Base-by-base conservation (phyloP, 2,888 invertebrate genomes). In the Tenthredo mesomela region DNA sequence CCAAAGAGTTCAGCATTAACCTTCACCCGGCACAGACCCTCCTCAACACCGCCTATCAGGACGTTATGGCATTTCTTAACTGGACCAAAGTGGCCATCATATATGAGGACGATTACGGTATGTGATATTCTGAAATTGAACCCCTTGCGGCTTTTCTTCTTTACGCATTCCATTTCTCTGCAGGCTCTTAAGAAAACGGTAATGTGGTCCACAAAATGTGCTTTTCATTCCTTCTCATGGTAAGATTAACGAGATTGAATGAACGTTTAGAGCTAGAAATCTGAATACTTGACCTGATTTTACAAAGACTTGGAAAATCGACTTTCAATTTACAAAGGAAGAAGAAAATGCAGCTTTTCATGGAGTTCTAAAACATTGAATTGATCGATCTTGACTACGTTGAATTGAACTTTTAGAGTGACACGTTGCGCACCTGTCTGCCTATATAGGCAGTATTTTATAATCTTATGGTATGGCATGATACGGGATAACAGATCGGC, bases 51-150 rank as follows among this genome's bases (percentile, higher is more conserved):
- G 97, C 97, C 65, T 96, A 96, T 90, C 95, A 96, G 88, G 97
- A 97, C 93, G 95, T 97, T 87, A 96, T 97, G 94, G 94, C 94
- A 84, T 96, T 96, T 92, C 95, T 97, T 89, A 96, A 97, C 90
- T 97, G 97, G 97, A 96, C 96, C 21, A 95, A 95, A 90, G 96
- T 97, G 87, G 97, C 97, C 80, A 95, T 98, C 87, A 94, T 98
- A 84, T 97, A 97, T 93, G 97, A 98, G 92, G 96, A 96, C 90
- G 96, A 97, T 90, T 95, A 95, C 89, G 96, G 96, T 96, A 80
- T 21, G 37, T 58, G 6, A 40, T 61, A 3, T 10, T 21, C 61
- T 54, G 1, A n/a, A 54, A 54, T n/a, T n/a, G 54, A 54, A 54
- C 54, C 54, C 54, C 7, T n/a, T 7, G n/a, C 18, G 37, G 37